Percentiles rank a stretch among this genome's conserved stretches.
Conservation (phyloP, 2,888 invertebrate species). For the Eumacrocentrus americanus region DNA sequence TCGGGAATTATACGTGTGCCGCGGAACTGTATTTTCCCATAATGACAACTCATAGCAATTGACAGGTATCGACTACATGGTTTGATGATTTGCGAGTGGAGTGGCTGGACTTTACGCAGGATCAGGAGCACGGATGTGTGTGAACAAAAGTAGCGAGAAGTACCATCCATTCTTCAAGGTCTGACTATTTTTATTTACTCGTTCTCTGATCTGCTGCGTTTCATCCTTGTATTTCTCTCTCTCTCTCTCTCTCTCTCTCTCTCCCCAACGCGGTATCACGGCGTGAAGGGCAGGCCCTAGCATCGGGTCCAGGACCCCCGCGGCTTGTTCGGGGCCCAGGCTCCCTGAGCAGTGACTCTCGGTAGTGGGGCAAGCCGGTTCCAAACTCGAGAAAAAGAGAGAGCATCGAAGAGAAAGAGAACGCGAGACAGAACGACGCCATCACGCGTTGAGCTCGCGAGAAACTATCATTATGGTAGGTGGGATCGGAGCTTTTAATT, state of each 20-base stretch:
- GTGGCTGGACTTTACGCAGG: conserved; percentile 23
- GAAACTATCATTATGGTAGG: conserved; percentile 56
- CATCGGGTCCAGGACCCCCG: conserved; percentile 33
- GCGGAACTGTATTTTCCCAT: conserved; percentile 48
- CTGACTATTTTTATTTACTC: not conserved
- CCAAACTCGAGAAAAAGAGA: conserved; percentile 30
- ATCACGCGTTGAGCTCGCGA: conserved; percentile 50
- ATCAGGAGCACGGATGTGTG: conserved; percentile 24
- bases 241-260: conserved; percentile 21
- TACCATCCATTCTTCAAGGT: not conserved
- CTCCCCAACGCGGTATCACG: conserved; percentile 23
- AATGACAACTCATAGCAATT: conserved; percentile 52
- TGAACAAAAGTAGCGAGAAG: conserved; percentile 15
- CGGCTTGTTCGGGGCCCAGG: conserved; percentile 4
- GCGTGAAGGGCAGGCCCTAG: conserved; percentile 46
- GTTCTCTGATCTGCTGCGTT: conserved; percentile 4
- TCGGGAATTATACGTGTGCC: conserved; percentile 38
- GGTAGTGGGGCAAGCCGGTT: conserved; percentile 60
- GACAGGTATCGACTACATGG: conserved; percentile 47
- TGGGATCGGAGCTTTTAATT: conserved; percentile 38
- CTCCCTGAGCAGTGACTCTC: conserved; percentile 16
- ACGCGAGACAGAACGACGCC: conserved; percentile 51
- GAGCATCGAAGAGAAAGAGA: conserved; percentile 4
- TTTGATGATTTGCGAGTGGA: conserved; percentile 45
- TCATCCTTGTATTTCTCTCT: conserved; percentile 10